phyloP scores from a whole-genome alignment of 2,113 vertebrate genomes.

The Cheirogaleus medius region DNA sequence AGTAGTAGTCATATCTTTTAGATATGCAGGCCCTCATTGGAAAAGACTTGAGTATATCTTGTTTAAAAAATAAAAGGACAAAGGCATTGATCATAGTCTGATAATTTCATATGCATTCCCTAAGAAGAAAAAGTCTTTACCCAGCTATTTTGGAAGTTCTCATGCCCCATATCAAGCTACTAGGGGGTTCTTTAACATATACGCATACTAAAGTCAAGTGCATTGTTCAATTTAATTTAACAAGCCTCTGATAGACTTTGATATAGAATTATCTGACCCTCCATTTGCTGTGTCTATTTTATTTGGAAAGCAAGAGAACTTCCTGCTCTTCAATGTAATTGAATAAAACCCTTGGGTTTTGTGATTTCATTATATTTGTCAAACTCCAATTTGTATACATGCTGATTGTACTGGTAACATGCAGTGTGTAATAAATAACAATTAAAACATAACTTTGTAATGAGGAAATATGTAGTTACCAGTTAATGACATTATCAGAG shows the following conservation, averaged over 20 bases:
- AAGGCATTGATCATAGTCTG: background rate
- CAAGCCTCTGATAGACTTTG: background rate
- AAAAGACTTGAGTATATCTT: background rate
- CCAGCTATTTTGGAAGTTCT: background rate
- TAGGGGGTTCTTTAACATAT: background rate
- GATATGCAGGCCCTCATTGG: background rate
- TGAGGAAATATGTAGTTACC: conserved; percentile 11
- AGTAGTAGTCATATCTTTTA: too few species aligned
- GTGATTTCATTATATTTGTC: conserved; percentile 36
- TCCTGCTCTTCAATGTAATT: conserved; percentile 42
- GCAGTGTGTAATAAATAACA: conserved; percentile 24
- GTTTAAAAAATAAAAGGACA: background rate
- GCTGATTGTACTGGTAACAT: background rate
- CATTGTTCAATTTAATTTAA: background rate
- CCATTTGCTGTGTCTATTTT: background rate
- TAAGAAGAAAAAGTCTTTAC: background rate
- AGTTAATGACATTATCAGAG: conserved; percentile 55
- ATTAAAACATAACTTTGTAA: conserved; percentile 54
- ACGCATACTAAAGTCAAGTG: background rate
- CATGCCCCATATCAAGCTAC: background rate
- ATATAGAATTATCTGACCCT: background rate
- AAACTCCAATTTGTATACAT: conserved; percentile 18
- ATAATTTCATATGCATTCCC: background rate
- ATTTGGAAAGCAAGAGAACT: conserved; percentile 32
- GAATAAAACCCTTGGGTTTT: background rate